Evolutionary conservation across 2,888 invertebrate species (phyloP).

Genomic region (Microdon myrmicae): DNA sequence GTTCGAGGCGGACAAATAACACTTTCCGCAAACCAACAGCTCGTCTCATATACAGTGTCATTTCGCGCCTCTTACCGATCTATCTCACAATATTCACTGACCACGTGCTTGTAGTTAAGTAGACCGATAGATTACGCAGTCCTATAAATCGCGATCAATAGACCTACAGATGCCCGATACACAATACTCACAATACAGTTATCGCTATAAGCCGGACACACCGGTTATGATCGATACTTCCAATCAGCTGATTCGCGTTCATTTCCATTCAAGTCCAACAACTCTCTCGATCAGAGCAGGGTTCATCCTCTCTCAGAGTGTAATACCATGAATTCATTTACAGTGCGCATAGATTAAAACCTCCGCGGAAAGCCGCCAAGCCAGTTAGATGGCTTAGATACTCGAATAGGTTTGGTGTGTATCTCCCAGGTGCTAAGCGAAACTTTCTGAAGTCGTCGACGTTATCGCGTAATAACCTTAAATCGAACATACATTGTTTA

Average conservation of each 20-base stretch:
- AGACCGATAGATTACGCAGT: too few relatives aligned
- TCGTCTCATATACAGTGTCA: slow-evolving; percentile 6
- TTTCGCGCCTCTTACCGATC: too few relatives aligned
- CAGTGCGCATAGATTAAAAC: slow-evolving; percentile 28
- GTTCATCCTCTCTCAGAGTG: slow-evolving; percentile 27
- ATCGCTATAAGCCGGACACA: slow-evolving; percentile 27
- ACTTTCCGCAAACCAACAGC: slow-evolving; percentile 40
- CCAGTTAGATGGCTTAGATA: slow-evolving; percentile 45
- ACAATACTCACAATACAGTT: slow-evolving; percentile 33
- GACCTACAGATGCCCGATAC: slow-evolving; percentile 30
- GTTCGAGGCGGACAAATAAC: slow-evolving; percentile 19
- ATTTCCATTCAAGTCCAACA: slow-evolving; percentile 36
- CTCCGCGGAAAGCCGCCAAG: slow-evolving; percentile 32
- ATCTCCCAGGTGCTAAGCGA: slow-evolving; percentile 36
- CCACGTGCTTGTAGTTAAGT: too few relatives aligned
- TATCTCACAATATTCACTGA: slow-evolving; percentile 16
- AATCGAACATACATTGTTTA: slow-evolving; percentile 19
- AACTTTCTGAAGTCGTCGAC: slow-evolving; percentile 33
- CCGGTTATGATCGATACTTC: slow-evolving; percentile 26
- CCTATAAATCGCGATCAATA: slow-evolving; percentile 10
- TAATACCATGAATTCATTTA: slow-evolving; percentile 18
- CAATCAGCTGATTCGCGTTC: slow-evolving; percentile 41
- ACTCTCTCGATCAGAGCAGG: slow-evolving; percentile 8
- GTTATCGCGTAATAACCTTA: slow-evolving; percentile 9
- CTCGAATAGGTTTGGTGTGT: slow-evolving; percentile 43